These are phyloP conservation scores for Phrynocephalus forsythii DNA, from an alignment of 2,797 vertebrate species.

Conservation along the genomic window DNA sequence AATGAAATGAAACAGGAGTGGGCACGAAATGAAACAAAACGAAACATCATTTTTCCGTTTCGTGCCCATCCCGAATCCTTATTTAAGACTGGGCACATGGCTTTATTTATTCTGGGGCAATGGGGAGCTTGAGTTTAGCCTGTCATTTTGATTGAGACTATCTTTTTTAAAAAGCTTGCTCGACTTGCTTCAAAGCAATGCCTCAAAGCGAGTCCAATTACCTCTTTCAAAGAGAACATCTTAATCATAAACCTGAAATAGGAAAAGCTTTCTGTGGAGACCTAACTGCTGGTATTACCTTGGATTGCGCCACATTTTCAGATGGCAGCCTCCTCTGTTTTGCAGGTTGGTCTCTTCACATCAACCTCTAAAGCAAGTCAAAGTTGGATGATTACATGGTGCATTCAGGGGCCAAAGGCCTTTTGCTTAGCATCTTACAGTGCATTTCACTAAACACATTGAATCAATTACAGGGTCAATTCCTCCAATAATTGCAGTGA, in stretches of 20 bases:
- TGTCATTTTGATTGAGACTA: background rate
- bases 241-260: background rate
- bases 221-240: background rate
- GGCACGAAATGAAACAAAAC: no score
- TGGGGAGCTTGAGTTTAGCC: background rate
- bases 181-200: constrained; percentile 5
- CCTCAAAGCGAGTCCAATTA: background rate
- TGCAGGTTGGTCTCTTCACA: background rate
- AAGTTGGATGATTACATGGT: background rate
- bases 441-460: no score
- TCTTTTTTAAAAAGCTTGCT: background rate
- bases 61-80: no score
- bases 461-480: no score
- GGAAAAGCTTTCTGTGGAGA: background rate
- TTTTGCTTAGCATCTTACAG: no score
- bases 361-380: background rate
- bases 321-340: no score
- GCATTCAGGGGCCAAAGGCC: background rate
- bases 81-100: background rate
- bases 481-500: no score
- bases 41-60: no score
- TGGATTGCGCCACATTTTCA: background rate
- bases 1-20: no score
- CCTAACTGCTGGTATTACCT: background rate
- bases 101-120: background rate